Base-by-base conservation (phyloP, 2,888 invertebrate genomes). In the Perithous albicinctus region DNA sequence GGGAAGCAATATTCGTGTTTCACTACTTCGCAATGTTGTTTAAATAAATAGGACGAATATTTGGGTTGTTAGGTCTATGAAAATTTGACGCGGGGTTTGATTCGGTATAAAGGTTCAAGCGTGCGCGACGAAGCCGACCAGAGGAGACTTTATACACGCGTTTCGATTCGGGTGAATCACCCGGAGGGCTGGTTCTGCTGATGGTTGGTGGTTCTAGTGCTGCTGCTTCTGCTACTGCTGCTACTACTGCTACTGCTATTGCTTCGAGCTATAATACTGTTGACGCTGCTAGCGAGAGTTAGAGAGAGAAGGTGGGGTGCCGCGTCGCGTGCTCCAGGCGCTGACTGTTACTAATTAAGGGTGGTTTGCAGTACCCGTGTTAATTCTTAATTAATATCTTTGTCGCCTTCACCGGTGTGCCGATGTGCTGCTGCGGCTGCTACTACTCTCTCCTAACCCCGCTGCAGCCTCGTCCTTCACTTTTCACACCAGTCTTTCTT, bases 321-420 rank as follows among this genome's bases (percentile, higher is more conserved):
- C 84, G 87, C 88, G 87, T 87, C 86, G 87, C 86, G 88, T 84
- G 89, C 89, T 88, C 87, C 87, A 86, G 88, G 87, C 89, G 86
- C 86, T 88, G 88, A 87, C 88, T 89, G 88, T 89, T 90, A 90
- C 90, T 91, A 91, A 91, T 91, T 91, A 91, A 90, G 89, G 87
- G 86, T 86, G 87, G 86, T 88, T 90, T 59, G 43, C 87, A 86
- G 85, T 86, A 90, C 88, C 89, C 89, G 88, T 90, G 90, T 90
- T 91, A 90, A 91, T 91, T 90, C 89, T 90, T 91, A 91, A 91
- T 91, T 91, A 91, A 91, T 91, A 90, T 90, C 89, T 89, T 90
- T 90, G 88, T 89, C 88, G 84, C 82, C 84, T 86, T 85, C 89
- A 87, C 86, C 86, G 86, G 81, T 83, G 84, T 85, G 80, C 23